Evolutionary conservation across 2,797 vertebrate species (phyloP).

Genomic region (Falco biarmicus): DNA sequence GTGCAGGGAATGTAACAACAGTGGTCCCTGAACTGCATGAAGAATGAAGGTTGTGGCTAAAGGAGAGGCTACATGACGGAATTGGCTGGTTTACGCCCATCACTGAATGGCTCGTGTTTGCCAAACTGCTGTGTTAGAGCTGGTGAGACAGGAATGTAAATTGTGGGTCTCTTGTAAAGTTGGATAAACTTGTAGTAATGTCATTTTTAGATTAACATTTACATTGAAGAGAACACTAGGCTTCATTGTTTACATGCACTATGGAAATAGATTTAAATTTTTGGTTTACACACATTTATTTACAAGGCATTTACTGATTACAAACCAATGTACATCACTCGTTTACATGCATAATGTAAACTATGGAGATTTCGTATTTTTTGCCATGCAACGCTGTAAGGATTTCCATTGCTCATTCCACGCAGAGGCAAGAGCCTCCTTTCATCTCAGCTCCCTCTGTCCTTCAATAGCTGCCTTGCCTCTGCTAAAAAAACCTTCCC

Average conservation of each 20-base stretch:
- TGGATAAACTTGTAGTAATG: slow-evolving; percentile 43
- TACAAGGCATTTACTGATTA: slow-evolving; percentile 43
- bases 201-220: slow-evolving; percentile 47
- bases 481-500: neutral
- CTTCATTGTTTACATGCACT: slow-evolving; percentile 52
- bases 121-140: neutral
- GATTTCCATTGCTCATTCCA: slow-evolving; percentile 30
- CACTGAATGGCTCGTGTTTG: neutral
- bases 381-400: neutral
- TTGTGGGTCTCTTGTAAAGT: slow-evolving; percentile 20
- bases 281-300: slow-evolving; percentile 54
- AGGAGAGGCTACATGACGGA: neutral
- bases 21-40: slow-evolving; percentile 30
- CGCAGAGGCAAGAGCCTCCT: slow-evolving; percentile 13
- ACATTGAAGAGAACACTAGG: slow-evolving; percentile 15
- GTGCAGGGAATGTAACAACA: slow-evolving; percentile 4
- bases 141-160: slow-evolving; percentile 62
- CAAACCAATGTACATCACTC: slow-evolving; percentile 14
- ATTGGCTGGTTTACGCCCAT: neutral
- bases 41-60: neutral
- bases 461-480: slow-evolving; percentile 8
- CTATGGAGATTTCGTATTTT: neutral
- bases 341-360: slow-evolving; percentile 39
- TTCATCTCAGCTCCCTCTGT: slow-evolving; percentile 63
- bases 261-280: slow-evolving; percentile 63